Base-by-base conservation (phyloP, 1,140 invertebrate genomes). In the Heliconius eleuchia region DNA sequence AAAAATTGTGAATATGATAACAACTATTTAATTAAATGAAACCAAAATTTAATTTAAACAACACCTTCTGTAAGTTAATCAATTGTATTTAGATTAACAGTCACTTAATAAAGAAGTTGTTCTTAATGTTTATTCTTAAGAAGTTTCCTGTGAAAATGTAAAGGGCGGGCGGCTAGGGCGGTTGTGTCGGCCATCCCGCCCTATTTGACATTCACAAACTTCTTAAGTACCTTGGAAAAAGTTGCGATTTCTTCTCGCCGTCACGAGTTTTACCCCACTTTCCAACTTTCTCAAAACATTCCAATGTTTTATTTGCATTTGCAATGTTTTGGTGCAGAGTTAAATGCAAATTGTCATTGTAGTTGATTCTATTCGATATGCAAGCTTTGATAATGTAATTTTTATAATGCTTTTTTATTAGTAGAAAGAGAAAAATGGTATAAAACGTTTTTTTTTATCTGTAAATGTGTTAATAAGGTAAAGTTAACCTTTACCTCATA, bases 151-250 rank as follows among this genome's bases (percentile, higher is more conserved):
- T 74, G 75, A 84, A 83, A 52, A 89, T 87, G 85, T 91, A 81
- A 87, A 89, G 86, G 90, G 88, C 86, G 89, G 87, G 84, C 84
- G 79, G 84, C 84, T 78, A 84, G 86, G 87, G 88, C 88, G 89
- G 88, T 83, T 88, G 73, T 86, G 70, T 86, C 85, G 89, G 88
- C 85, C 85, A 87, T 87, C 85, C 90, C 89, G 87, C 90, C 91
- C 90, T 91, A 85, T 87, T 91, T 92, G 88, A 92, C 91, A 92
- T 94, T 91, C 90, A 88, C 85, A 79, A 88, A 90, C 84, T 89
- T 91, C 88, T 92, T 89, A 89, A 92, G 88, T 86, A 82, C 72
- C 80, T 77, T 81, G 82, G 86, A 89, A 92, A 93, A 94, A 93
- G 89, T 94, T 94, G 85, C 66, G 71, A 86, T 83, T 81, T 88